A percentile compares a stretch with the other conserved stretches of the same genome.
phyloP scores from a whole-genome alignment of 1,140 invertebrate species.

The Neodiprion pinetum region DNA sequence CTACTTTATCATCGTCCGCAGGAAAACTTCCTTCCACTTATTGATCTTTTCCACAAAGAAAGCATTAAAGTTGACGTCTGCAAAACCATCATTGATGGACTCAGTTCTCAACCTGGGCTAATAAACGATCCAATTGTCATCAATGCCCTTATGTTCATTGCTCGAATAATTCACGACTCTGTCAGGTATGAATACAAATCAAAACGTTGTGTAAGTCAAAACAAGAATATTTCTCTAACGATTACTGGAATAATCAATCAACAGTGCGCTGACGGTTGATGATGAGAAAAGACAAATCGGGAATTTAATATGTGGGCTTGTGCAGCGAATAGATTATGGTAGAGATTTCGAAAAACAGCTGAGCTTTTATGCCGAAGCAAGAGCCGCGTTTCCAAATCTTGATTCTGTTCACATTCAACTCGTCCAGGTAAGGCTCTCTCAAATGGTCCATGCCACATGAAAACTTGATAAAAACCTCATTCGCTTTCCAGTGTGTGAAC shows the following conservation, averaged over 20 bases:
- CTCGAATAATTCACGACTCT: slow-evolving; percentile 89
- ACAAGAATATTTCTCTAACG: slow-evolving; percentile 2
- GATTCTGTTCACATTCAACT: slow-evolving; percentile 85
- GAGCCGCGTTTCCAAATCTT: slow-evolving; percentile 88
- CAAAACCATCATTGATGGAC: slow-evolving; percentile 80
- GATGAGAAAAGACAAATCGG: slow-evolving; percentile 91
- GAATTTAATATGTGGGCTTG: slow-evolving; percentile 80
- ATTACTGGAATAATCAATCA: slow-evolving; percentile 34
- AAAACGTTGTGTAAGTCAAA: no score
- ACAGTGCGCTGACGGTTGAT: slow-evolving; percentile 88
- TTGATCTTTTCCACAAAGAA: slow-evolving; percentile 90
- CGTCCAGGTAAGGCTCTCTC: slow-evolving; percentile 72
- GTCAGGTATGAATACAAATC: slow-evolving; percentile 74
- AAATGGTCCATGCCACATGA: slow-evolving; percentile 7
- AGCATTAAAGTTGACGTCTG: slow-evolving; percentile 82
- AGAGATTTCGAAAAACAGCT: slow-evolving; percentile 90
- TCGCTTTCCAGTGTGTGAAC: slow-evolving; percentile 75
- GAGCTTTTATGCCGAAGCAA: slow-evolving; percentile 91
- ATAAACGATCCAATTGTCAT: slow-evolving; percentile 86
- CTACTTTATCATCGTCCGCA: slow-evolving; percentile 49
- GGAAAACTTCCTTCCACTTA: slow-evolving; percentile 88
- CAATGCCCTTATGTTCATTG: slow-evolving; percentile 85
- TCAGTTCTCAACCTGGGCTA: slow-evolving; percentile 66
- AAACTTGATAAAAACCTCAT: slow-evolving; percentile 15
- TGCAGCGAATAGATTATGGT: slow-evolving; percentile 82